Evolutionary conservation across 2,888 invertebrate genomes (phyloP).

Genomic region (Leptopilina drosophilae): DNA sequence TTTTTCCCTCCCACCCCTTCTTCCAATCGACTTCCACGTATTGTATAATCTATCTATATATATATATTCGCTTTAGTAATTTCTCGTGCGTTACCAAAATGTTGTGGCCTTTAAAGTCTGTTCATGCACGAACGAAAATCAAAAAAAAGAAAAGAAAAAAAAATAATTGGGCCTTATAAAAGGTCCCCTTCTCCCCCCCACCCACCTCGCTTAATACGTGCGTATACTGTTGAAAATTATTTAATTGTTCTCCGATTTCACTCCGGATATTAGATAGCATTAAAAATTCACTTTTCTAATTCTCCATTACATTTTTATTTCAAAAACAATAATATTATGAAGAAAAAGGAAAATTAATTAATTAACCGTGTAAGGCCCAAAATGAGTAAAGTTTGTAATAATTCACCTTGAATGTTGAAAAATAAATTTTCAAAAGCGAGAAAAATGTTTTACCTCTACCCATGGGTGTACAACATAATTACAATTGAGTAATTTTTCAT

Average conservation of each 20-base stretch:
- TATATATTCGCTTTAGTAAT: background rate
- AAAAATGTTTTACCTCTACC: too few relatives aligned
- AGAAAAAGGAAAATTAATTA: too few relatives aligned
- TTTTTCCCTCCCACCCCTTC: too few relatives aligned
- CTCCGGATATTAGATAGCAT: too few relatives aligned
- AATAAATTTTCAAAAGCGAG: background rate
- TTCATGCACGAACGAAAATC: conserved; percentile 39
- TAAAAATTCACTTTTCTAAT: too few relatives aligned
- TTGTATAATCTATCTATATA: background rate
- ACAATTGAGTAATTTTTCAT: too few relatives aligned
- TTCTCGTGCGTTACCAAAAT: background rate
- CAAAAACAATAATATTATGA: too few relatives aligned
- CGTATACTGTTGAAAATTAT: too few relatives aligned
- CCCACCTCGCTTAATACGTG: too few relatives aligned
- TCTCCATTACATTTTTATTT: too few relatives aligned
- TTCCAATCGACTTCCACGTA: conserved; percentile 3
- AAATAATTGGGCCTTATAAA: conserved; percentile 13
- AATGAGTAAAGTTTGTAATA: background rate
- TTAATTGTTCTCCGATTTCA: too few relatives aligned
- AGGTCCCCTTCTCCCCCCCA: background rate
- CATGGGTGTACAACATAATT: too few relatives aligned
- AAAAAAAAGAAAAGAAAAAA: conserved; percentile 23
- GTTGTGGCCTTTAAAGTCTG: background rate
- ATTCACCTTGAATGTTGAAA: background rate
- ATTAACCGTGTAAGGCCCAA: background rate